These are phyloP conservation scores for Ovis aries DNA, from an alignment of 2,113 vertebrate genomes.

Conservation along the genomic window ARS-UI_Ramb_v3.0 NC_056060.1:23188501-23189000, in stretches of 20 bases:
- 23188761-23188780: neutral
- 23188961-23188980: no score
- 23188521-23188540: neutral
- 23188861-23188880: neutral
- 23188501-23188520: neutral
- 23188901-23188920: neutral
- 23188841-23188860: neutral
- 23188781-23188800: neutral
- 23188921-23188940: neutral
- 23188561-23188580: neutral
- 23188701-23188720: neutral
- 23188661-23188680: neutral
- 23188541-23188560: neutral
- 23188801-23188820: neutral
- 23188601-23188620: neutral
- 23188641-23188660: neutral
- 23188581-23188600: neutral
- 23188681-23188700: fast-evolving
- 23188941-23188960: neutral
- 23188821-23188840: neutral
- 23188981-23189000: neutral
- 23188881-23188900: fast-evolving
- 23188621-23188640: neutral
- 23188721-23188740: neutral
- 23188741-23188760: neutral